A percentile compares a stretch with the other conserved stretches of the same genome.
Evolutionary conservation across 1,140 invertebrate genomes (phyloP).

Genomic region (Lamellibrachia luymesi): DNA sequence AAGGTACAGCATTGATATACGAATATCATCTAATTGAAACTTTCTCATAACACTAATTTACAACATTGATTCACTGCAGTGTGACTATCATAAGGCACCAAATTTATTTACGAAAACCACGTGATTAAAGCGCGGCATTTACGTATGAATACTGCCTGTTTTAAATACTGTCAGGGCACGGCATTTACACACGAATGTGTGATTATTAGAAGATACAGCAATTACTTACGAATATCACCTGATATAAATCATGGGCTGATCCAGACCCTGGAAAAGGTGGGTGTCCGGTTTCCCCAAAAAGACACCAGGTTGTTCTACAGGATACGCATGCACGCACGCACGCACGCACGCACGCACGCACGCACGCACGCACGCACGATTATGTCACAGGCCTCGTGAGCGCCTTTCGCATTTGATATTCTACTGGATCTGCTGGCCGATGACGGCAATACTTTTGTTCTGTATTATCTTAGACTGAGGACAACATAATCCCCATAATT

Average conservation of each 20-base stretch:
- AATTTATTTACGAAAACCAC: neutral
- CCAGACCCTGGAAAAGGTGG: no score
- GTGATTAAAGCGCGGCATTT: neutral
- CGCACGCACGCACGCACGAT: no score
- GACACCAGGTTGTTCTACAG: no score
- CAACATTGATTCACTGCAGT: neutral
- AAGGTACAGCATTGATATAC: neutral
- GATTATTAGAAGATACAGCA: neutral
- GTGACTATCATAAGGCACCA: neutral
- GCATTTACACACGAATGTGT: neutral
- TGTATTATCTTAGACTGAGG: no score
- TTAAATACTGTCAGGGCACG: neutral
- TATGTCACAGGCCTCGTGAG: no score
- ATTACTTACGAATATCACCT: neutral
- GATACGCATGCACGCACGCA: no score
- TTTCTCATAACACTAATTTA: neutral
- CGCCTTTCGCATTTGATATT: no score
- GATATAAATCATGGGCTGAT: neutral
- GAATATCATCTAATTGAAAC: neutral
- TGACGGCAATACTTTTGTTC: no score
- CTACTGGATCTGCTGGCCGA: no score
- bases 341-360: no score
- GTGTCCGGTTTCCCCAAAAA: no score
- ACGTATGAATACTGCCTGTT: neutral
- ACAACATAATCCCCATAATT: no score